Percentiles rank a stretch among this genome's conserved stretches.
Evolutionary conservation across 2,888 invertebrate species (phyloP).

Genomic region (Tipula unca): DNA sequence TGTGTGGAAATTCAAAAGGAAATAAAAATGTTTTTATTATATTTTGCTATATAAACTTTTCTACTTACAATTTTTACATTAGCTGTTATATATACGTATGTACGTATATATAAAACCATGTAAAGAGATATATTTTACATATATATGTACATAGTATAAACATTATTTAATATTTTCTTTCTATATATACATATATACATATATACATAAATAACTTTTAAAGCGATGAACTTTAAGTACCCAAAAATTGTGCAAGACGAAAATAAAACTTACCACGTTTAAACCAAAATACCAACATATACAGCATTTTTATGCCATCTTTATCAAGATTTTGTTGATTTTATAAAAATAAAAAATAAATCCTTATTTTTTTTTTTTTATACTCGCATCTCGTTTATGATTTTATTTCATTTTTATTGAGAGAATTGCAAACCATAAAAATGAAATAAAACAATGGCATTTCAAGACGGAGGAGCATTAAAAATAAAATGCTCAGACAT

Average conservation of each 20-base stretch:
- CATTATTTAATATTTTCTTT: too few species aligned
- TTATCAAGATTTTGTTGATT: background rate
- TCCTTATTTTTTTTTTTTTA: background rate
- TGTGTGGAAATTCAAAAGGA: background rate
- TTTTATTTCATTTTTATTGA: background rate
- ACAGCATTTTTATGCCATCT: background rate
- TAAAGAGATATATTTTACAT: background rate
- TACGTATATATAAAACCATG: too few species aligned
- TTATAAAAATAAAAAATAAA: too few species aligned
- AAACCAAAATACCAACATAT: background rate
- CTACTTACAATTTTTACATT: too few species aligned
- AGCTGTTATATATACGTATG: background rate
- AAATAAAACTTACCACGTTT: background rate
- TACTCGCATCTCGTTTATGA: background rate
- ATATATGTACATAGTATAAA: background rate
- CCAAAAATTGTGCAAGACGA: background rate
- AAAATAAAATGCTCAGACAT: background rate
- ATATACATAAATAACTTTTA: background rate
- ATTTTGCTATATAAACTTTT: background rate
- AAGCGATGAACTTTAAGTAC: background rate
- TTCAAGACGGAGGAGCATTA: background rate
- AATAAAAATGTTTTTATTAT: background rate
- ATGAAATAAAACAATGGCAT: background rate
- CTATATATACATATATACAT: background rate
- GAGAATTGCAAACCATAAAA: conserved; percentile 3